Evolutionary conservation across 2,113 vertebrate genomes (phyloP).

Genomic region (Zootoca vivipara): DNA sequence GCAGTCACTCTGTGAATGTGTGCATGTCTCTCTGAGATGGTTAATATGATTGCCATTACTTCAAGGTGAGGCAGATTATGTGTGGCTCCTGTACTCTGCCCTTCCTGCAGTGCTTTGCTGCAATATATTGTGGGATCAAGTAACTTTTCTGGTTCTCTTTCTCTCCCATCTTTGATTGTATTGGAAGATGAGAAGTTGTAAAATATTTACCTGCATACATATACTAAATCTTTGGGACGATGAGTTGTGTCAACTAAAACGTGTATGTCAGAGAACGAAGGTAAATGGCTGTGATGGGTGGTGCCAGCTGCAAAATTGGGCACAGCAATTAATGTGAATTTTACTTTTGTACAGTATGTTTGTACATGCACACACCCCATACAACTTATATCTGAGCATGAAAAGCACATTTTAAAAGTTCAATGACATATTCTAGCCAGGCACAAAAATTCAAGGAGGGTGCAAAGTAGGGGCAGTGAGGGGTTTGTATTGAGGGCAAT

Average conservation of each 20-base stretch:
- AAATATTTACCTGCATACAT: background rate
- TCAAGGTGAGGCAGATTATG: background rate
- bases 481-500: too few species aligned
- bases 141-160: slow-evolving; percentile 27
- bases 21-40: slow-evolving; percentile 43
- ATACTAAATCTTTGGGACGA: fast-evolving
- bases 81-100: background rate
- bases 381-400: too few species aligned
- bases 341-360: too few species aligned
- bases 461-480: too few species aligned
- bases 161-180: background rate
- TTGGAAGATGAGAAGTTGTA: background rate
- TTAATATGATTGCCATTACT: background rate
- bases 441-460: too few species aligned
- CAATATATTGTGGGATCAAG: slow-evolving; percentile 4
- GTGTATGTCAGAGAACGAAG: background rate
- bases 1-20: slow-evolving; percentile 62
- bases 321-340: too few species aligned
- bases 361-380: too few species aligned
- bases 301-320: too few species aligned
- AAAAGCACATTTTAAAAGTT: too few species aligned
- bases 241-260: background rate
- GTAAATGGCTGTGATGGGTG: background rate
- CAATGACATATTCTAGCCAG: too few species aligned
- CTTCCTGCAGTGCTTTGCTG: slow-evolving; percentile 1